Conservation (phyloP, 2,888 invertebrate genomes). For the Atethmia centrago region DNA sequence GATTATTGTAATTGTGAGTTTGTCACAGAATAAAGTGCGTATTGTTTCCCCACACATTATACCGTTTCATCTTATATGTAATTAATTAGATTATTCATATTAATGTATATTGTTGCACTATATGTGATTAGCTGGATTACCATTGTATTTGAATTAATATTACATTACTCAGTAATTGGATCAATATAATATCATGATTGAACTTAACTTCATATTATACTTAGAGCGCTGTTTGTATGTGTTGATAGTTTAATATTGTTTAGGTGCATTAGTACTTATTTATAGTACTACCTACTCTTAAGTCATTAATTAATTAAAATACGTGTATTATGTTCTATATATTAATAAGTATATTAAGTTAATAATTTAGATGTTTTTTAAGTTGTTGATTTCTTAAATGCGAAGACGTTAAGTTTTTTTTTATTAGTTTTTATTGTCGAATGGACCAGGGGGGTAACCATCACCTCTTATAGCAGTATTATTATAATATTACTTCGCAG, state of each 20-base stretch:
- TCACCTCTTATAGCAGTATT: no score
- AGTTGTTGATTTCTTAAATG: conserved; percentile 2
- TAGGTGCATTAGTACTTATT: not conserved
- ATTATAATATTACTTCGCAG: no score
- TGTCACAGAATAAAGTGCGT: not conserved
- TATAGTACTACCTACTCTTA: not conserved
- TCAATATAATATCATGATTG: conserved; percentile 27
- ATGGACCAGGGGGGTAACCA: no score
- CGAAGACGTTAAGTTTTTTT: not conserved
- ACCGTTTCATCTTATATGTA: conserved; percentile 1
- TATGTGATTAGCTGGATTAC: conserved; percentile 29
- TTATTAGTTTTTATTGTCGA: no score
- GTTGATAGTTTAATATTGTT: conserved; percentile 10
- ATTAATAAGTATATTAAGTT: not conserved
- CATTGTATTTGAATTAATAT: conserved; percentile 19
- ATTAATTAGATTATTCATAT: conserved; percentile 6
- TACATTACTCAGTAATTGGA: conserved; percentile 27
- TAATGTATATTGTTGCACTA: conserved; percentile 19
- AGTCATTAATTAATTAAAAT: conserved; percentile 10
- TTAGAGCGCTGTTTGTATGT: conserved; percentile 14
- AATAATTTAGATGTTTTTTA: not conserved
- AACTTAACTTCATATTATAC: conserved; percentile 8
- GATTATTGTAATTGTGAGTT: conserved; percentile 12
- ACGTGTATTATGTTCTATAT: not conserved
- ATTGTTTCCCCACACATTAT: not conserved